phyloP scores from a whole-genome alignment of 2,888 invertebrate genomes.

The Ditula angustiorana region DNA sequence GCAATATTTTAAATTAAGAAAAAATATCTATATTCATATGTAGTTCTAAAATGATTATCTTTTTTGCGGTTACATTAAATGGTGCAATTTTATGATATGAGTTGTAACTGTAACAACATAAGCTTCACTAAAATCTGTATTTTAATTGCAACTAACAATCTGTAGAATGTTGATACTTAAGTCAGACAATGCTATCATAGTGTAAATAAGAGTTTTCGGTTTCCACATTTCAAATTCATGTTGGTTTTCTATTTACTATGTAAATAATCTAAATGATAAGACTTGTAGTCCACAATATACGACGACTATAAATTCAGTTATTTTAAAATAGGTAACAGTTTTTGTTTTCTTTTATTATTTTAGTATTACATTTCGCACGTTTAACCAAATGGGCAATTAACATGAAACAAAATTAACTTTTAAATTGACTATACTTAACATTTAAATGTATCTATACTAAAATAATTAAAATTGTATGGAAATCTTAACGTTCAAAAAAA shows the following conservation, averaged over 20 bases:
- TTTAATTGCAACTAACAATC: background rate
- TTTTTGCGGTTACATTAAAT: background rate
- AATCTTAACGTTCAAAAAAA: too few species aligned
- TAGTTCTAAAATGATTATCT: too few species aligned
- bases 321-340: background rate
- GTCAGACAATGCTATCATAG: slow-evolving; percentile 30
- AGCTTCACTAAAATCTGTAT: background rate
- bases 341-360: too few species aligned
- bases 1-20: too few species aligned
- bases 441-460: too few species aligned
- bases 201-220: slow-evolving; percentile 30
- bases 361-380: too few species aligned
- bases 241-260: slow-evolving; percentile 20
- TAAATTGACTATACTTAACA: too few species aligned
- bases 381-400: too few species aligned
- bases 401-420: too few species aligned
- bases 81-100: background rate
- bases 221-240: slow-evolving; percentile 17
- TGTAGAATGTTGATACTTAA: slow-evolving; percentile 18
- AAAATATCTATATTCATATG: too few species aligned
- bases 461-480: too few species aligned
- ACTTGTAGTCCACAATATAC: slow-evolving; percentile 6
- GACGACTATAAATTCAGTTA: background rate
- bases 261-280: slow-evolving; percentile 26
- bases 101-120: too few species aligned